These are phyloP conservation scores for Harlomillsia oculata DNA, from an alignment of 1,140 invertebrate genomes.

Conservation along the genomic window DNA sequence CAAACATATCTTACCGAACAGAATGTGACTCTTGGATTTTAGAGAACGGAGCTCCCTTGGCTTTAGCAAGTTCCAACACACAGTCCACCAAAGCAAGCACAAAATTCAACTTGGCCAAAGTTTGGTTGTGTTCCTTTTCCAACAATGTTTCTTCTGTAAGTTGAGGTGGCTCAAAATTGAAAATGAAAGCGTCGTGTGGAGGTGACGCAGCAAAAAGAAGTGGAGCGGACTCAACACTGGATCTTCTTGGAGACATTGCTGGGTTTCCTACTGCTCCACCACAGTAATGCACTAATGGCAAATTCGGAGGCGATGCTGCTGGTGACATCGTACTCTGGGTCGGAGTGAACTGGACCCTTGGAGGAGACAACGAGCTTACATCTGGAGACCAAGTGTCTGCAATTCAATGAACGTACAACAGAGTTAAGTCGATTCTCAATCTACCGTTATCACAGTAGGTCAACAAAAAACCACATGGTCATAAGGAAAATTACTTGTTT, in stretches of 20 bases:
- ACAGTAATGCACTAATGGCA: conserved; percentile 32
- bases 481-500: conserved; percentile 26
- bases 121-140: conserved; percentile 88
- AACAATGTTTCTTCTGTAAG: conserved; percentile 89
- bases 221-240: conserved; percentile 36
- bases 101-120: conserved; percentile 84
- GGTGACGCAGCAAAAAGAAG: conserved; percentile 43
- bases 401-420: neutral
- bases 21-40: conserved; percentile 39
- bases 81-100: conserved; percentile 82
- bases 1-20: neutral
- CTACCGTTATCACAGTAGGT: neutral
- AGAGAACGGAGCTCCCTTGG: conserved; percentile 59
- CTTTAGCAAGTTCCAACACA: conserved; percentile 73
- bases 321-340: conserved; percentile 29
- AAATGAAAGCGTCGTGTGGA: conserved; percentile 48
- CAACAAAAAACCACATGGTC: neutral
- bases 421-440: neutral
- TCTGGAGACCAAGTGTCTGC: conserved; percentile 46
- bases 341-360: conserved; percentile 50
- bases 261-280: conserved; percentile 6
- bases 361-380: conserved; percentile 80
- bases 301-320: conserved; percentile 31
- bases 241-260: conserved; percentile 33
- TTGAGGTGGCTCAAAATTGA: conserved; percentile 78